Conservation (phyloP, 2,113 vertebrate species). For the Arothron firmamentum region DNA sequence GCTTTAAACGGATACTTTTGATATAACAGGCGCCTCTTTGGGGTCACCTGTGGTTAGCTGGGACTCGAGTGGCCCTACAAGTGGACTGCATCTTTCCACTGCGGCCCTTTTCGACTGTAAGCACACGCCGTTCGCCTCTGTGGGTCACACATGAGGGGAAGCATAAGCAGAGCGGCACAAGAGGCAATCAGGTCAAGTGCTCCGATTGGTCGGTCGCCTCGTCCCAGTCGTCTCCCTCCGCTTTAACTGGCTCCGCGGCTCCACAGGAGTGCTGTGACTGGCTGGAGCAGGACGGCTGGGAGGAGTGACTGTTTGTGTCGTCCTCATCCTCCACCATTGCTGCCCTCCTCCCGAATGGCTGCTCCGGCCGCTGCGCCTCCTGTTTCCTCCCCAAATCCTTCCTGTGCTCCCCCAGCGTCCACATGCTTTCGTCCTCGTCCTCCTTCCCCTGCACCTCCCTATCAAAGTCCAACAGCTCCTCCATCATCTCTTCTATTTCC, state of each 20-base stretch:
- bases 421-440: slow-evolving; percentile 78
- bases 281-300: slow-evolving; percentile 71
- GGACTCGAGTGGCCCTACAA: not conserved
- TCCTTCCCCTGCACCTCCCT: slow-evolving; percentile 73
- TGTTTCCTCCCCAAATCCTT: slow-evolving; percentile 19
- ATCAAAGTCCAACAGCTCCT: slow-evolving; percentile 78
- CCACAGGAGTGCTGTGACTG: slow-evolving; percentile 71
- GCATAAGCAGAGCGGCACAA: slow-evolving; percentile 16
- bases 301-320: slow-evolving; percentile 70
- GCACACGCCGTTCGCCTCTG: slow-evolving; percentile 5
- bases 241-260: slow-evolving; percentile 49
- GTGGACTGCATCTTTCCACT: not conserved
- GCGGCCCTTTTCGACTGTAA: slow-evolving; percentile 20
- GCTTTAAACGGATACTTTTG: slow-evolving; percentile 21
- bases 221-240: slow-evolving; percentile 52
- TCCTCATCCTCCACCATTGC: slow-evolving; percentile 66
- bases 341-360: slow-evolving; percentile 18
- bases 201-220: slow-evolving; percentile 53
- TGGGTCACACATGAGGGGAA: slow-evolving; percentile 30
- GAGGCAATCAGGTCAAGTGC: slow-evolving; percentile 66
- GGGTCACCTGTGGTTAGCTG: slow-evolving; percentile 19
- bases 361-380: slow-evolving; percentile 58
- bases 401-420: slow-evolving; percentile 71
- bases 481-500: slow-evolving; percentile 80
- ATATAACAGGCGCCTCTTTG: slow-evolving; percentile 17